A percentile compares a stretch with the other conserved stretches of the same genome.
phyloP scores from a whole-genome alignment of 2,113 vertebrate species.

The Eudyptes chrysolophus region DNA sequence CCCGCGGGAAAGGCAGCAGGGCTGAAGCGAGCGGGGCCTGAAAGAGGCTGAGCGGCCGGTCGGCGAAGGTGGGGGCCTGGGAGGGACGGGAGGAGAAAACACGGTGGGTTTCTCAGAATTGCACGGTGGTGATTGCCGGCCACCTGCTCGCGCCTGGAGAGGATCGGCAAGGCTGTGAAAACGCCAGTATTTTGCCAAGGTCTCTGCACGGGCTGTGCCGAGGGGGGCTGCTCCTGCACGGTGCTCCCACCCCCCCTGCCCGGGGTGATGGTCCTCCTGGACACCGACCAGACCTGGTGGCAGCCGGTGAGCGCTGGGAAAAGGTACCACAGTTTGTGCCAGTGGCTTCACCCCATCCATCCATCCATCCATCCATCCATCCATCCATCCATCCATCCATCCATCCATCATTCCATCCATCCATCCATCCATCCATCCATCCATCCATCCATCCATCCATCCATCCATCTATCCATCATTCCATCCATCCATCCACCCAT shows the following conservation, averaged over 20 bases:
- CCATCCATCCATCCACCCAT: background rate
- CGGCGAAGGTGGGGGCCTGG: background rate
- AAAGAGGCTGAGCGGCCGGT: background rate
- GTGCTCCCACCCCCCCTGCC: background rate
- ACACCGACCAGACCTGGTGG: background rate
- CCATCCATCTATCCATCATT: too few species aligned
- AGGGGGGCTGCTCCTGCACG: background rate
- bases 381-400: background rate
- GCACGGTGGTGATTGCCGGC: background rate
- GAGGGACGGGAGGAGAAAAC: background rate
- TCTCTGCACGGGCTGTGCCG: background rate
- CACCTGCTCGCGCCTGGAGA: background rate
- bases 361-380: background rate
- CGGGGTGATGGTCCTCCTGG: background rate
- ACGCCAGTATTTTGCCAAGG: background rate
- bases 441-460: background rate
- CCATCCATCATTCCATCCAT: background rate
- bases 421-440: background rate
- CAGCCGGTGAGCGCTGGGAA: background rate
- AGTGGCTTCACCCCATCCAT: background rate
- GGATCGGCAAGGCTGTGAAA: background rate
- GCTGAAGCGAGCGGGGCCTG: background rate
- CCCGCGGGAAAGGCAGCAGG: rapidly evolving
- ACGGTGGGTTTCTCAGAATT: rapidly evolving
- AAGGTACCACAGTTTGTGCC: background rate